phyloP scores from a whole-genome alignment of 2,888 invertebrate species.

The Plebejus argus region DNA sequence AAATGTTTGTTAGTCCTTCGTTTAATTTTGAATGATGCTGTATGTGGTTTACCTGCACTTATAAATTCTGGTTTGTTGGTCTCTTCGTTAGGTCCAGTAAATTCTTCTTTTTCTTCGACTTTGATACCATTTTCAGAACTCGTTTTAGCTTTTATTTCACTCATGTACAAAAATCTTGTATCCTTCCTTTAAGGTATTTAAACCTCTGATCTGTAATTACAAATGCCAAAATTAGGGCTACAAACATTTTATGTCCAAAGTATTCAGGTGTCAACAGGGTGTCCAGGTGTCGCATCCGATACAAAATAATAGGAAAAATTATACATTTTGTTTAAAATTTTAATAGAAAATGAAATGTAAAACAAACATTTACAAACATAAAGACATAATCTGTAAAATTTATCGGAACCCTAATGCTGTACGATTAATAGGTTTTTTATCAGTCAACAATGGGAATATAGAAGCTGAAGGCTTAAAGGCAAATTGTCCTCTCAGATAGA shows the following conservation, averaged over 20 bases:
- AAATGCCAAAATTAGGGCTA: background rate
- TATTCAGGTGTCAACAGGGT: too few relatives aligned
- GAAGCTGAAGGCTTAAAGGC: background rate
- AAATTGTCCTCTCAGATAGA: constrained; percentile 7
- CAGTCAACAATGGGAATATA: background rate
- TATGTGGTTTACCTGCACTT: background rate
- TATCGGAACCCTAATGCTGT: constrained; percentile 1
- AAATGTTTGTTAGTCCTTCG: background rate
- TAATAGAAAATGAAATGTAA: background rate
- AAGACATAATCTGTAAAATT: background rate
- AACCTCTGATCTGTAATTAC: background rate
- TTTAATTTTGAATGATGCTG: background rate
- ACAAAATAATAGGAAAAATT: too few relatives aligned
- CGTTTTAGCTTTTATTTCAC: background rate
- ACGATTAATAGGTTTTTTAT: background rate
- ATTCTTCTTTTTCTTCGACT: background rate
- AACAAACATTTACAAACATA: background rate
- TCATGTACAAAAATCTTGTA: background rate
- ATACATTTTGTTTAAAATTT: background rate
- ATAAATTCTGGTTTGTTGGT: background rate
- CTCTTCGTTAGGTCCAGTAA: background rate
- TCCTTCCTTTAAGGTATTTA: background rate
- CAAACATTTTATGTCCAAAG: background rate
- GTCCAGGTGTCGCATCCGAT: too few relatives aligned
- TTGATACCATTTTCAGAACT: background rate